These are phyloP conservation scores for Mercenaria mercenaria DNA, from an alignment of 1,140 invertebrate genomes.

Conservation along the genomic window DNA sequence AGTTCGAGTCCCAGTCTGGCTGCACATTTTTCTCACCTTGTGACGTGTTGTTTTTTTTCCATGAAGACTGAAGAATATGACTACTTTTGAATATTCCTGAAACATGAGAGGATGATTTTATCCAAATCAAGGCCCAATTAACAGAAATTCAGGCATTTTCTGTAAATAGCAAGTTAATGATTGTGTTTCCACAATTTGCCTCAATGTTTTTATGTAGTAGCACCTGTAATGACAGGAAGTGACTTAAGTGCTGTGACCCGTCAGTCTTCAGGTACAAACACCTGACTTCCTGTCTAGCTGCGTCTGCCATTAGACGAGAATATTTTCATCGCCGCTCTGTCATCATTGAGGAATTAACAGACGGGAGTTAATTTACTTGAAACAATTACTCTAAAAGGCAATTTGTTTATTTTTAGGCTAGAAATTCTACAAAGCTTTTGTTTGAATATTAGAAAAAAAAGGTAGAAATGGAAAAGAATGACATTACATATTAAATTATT, in stretches of 20 bases:
- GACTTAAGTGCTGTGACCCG: conserved; percentile 39
- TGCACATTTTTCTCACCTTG: too few relatives aligned
- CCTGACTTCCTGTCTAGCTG: conserved; percentile 39
- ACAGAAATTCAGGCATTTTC: not conserved
- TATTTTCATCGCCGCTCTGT: not conserved
- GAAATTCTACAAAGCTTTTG: too few relatives aligned
- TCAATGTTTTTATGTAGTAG: not conserved
- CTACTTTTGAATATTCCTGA: too few relatives aligned
- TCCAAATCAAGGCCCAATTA: not conserved
- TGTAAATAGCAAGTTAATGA: conserved; percentile 24
- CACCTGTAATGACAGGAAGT: conserved; percentile 42
- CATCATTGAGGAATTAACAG: not conserved
- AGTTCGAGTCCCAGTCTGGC: too few relatives aligned
- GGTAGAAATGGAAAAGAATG: too few relatives aligned
- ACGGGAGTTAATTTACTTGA: not conserved
- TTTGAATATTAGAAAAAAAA: too few relatives aligned
- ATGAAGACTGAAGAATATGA: too few relatives aligned
- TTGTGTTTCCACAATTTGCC: not conserved
- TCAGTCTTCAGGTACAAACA: conserved; percentile 32
- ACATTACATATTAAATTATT: too few relatives aligned
- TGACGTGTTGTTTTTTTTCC: too few relatives aligned
- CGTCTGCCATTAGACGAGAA: conserved; percentile 14
- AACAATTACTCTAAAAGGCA: too few relatives aligned
- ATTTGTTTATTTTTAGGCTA: too few relatives aligned
- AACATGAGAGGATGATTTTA: too few relatives aligned